Evolutionary conservation across 2,888 invertebrate genomes (phyloP), one percentile per base, ranked within the genome.

Genomic region (Hydriomena furcata): DNA sequence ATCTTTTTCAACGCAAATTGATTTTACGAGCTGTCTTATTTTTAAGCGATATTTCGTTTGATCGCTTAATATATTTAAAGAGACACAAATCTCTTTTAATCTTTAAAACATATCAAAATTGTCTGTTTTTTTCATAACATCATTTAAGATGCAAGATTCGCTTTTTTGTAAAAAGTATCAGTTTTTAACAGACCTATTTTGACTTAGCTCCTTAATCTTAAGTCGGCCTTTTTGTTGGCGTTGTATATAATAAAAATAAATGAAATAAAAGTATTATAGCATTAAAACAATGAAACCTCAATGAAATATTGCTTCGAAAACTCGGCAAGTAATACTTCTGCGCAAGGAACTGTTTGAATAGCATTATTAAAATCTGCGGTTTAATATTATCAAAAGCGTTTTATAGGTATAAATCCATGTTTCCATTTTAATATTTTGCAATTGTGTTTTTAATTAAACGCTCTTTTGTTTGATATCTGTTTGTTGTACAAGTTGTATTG

Each of bases 331-430:
- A 13, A n/a, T 8, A 24, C 7, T 12, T n/a, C 0, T 24, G 13
- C 23, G 21, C 35, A 3, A 23, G 7, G 17, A n/a, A 12, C 28
- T n/a, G 8, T 28, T n/a, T 28, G 11, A 1, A n/a, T n/a, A n/a
- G 5, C 21, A 40, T 40, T 7, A n/a, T 27, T 34, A n/a, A 27
- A 20, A 27, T 35, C 12, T 44, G 4, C 17, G 17, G 24, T 43
- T 43, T 1, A 20, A 11, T 20, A 27, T 32, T 20, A 36, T 4
- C 6, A 43, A 3, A 2, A 21, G 7, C 6, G 5, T 12, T 30
- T 7, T 35, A 2, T 5, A 28, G 1, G 28, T 12, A 21, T 17
- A 36, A 5, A 36, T 44, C 28, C 28, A 44, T 4, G 6, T 30
- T 5, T 23, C 8, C 21, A 36, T 28, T 25, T 20, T 28, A 12